These are phyloP conservation scores for Athene cunicularia DNA, from an alignment of 2,113 vertebrate species.

Conservation along the genomic window DNA sequence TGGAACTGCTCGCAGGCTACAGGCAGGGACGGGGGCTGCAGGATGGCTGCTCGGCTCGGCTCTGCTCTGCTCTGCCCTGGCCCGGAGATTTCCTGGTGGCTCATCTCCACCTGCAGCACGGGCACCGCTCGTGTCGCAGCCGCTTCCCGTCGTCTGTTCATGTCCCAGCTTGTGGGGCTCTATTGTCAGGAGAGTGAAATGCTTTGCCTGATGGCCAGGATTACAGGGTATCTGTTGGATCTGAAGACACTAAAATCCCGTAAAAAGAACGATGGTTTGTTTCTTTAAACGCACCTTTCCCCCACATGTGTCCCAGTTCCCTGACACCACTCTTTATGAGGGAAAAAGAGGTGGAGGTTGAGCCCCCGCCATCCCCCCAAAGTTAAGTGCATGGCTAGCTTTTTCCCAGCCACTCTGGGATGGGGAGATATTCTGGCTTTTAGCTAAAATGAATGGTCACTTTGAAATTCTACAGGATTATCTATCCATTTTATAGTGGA, in stretches of 20 bases:
- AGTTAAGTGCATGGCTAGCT: not conserved
- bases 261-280: not conserved
- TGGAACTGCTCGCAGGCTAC: not conserved
- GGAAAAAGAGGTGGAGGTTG: not conserved
- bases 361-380: too few relatives aligned
- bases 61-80: too few relatives aligned
- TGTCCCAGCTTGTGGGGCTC: not conserved
- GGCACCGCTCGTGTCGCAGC: accelerated
- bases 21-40: not conserved
- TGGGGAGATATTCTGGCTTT: not conserved
- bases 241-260: not conserved
- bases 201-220: not conserved
- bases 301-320: not conserved
- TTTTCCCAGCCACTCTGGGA: not conserved
- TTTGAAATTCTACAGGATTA: not conserved
- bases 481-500: not conserved
- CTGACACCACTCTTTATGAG: not conserved
- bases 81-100: not conserved
- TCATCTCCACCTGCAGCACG: not conserved
- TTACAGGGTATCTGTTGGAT: not conserved
- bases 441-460: not conserved
- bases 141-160: not conserved
- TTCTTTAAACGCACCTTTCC: not conserved
- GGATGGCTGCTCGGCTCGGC: not conserved
- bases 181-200: not conserved